Conservation (phyloP, 2,113 vertebrate species). For the Ceratotherium simum region DNA sequence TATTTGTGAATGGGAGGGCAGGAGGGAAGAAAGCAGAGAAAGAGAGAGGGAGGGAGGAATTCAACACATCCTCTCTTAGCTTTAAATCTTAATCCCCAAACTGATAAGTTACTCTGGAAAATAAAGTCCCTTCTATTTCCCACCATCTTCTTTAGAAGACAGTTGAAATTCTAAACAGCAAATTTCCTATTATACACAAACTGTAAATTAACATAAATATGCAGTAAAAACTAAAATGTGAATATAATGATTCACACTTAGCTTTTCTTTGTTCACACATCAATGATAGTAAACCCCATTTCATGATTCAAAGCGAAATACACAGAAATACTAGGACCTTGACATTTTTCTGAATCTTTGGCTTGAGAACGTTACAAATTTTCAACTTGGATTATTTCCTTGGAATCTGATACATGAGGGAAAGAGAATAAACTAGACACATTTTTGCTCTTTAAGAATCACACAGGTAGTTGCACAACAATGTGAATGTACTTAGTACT, state of each 20-base stretch:
- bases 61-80: background rate
- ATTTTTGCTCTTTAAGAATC: background rate
- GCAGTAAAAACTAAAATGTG: constrained; percentile 48
- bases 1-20: background rate
- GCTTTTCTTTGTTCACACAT: constrained; percentile 59
- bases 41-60: background rate
- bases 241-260: constrained; percentile 55
- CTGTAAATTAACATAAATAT: constrained; percentile 62
- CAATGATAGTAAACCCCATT: background rate
- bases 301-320: constrained; percentile 23
- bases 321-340: background rate
- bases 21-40: background rate
- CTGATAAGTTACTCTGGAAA: background rate
- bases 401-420: background rate
- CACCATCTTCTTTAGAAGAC: constrained; percentile 28
- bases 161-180: constrained; percentile 43
- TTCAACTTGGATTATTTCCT: constrained; percentile 25
- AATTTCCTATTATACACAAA: constrained; percentile 21
- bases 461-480: background rate
- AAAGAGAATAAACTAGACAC: background rate
- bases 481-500: background rate
- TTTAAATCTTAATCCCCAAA: constrained; percentile 11
- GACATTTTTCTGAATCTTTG: constrained; percentile 17
- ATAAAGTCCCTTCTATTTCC: background rate
- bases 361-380: background rate